Evolutionary conservation across 2,797 vertebrate species (phyloP).

Genomic region (Megalops cyprinoides): DNA sequence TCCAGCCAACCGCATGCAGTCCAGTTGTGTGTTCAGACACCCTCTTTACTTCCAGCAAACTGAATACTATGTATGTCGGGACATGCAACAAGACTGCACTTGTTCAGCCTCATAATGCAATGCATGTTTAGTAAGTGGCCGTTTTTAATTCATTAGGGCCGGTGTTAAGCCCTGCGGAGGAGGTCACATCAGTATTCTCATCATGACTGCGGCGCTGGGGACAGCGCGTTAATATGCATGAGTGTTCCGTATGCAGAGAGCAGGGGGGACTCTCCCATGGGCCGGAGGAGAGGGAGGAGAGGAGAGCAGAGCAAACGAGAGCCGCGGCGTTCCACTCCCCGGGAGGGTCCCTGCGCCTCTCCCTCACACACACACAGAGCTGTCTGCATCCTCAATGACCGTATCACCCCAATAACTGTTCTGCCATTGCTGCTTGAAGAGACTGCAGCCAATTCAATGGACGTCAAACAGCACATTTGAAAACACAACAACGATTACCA

Average conservation of each 20-base stretch:
- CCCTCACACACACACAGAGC: neutral
- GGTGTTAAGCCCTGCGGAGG: slow-evolving; percentile 19
- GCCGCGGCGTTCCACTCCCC: neutral
- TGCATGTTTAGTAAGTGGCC: neutral
- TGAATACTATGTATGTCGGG: neutral
- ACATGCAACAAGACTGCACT: neutral
- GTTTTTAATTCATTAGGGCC: slow-evolving; percentile 16
- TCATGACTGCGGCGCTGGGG: slow-evolving; percentile 31
- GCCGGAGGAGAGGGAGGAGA: neutral
- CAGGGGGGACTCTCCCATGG: neutral
- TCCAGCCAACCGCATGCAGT: no score
- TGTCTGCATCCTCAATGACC: slow-evolving; percentile 9
- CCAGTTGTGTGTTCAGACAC: neutral
- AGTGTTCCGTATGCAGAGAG: slow-evolving; percentile 27
- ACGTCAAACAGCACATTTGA: neutral
- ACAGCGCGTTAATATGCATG: slow-evolving; percentile 43
- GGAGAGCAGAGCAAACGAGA: neutral
- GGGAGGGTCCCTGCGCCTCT: neutral
- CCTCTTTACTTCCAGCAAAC: neutral
- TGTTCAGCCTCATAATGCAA: slow-evolving; percentile 8
- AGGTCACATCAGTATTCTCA: slow-evolving; percentile 44
- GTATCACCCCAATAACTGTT: neutral
- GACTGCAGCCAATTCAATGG: neutral
- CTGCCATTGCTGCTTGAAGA: neutral
- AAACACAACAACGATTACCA: neutral